phyloP scores from a whole-genome alignment of 2,888 invertebrate species.

The Oligia strigilis region DNA sequence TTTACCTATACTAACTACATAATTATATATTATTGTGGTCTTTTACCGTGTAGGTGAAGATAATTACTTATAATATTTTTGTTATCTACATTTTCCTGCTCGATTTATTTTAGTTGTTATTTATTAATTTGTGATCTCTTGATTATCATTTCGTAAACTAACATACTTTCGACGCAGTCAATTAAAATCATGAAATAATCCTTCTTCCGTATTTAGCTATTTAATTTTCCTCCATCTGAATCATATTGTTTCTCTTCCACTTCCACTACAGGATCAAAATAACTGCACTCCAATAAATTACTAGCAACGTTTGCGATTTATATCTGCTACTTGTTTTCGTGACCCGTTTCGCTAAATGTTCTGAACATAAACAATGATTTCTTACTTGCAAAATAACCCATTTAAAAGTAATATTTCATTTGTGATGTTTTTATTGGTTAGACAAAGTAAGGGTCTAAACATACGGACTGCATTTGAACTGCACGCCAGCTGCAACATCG shows the following conservation, averaged over 20 bases:
- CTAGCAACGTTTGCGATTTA: slow-evolving; percentile 32
- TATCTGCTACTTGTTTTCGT: slow-evolving; percentile 53
- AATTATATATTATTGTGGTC: neutral
- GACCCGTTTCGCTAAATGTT: slow-evolving; percentile 55
- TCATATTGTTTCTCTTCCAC: slow-evolving; percentile 28
- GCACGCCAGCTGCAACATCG: too few relatives aligned
- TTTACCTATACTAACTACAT: neutral
- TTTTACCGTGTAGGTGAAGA: neutral
- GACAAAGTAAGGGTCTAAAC: neutral
- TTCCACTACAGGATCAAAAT: slow-evolving; percentile 36
- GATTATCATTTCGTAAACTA: neutral
- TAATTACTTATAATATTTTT: neutral
- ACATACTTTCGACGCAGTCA: neutral
- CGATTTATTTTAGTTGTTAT: neutral
- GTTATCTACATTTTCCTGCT: neutral
- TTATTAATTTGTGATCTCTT: neutral
- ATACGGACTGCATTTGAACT: too few relatives aligned
- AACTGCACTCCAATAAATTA: slow-evolving; percentile 24
- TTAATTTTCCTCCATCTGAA: neutral
- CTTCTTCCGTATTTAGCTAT: neutral
- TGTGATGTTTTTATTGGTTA: slow-evolving; percentile 48
- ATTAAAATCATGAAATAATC: neutral
- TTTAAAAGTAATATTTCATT: slow-evolving; percentile 56
- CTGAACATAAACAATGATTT: slow-evolving; percentile 48
- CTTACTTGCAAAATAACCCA: slow-evolving; percentile 48